Evolutionary conservation across 2,797 vertebrate species (phyloP).

Genomic region (Euthynnus affinis): DNA sequence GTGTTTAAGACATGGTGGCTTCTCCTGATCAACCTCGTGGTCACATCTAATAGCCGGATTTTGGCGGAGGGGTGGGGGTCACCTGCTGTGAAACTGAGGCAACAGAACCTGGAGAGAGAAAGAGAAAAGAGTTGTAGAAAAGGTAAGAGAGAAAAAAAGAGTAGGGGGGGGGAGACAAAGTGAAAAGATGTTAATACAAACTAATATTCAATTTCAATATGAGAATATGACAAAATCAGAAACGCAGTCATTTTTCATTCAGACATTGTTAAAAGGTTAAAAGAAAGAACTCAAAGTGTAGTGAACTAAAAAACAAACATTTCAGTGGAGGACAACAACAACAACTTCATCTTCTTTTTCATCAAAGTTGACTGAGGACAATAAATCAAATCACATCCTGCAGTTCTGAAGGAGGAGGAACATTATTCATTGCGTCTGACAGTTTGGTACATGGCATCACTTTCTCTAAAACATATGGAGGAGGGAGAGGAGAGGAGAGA

Average conservation of each 20-base stretch:
- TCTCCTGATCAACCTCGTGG: conserved; percentile 81
- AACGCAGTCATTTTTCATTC: background rate
- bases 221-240: background rate
- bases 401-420: background rate
- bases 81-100: conserved; percentile 59
- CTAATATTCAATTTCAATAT: conserved; percentile 6
- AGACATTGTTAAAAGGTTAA: background rate
- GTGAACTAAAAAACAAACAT: background rate
- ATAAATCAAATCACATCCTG: background rate
- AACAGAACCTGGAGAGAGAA: conserved; percentile 70
- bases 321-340: background rate
- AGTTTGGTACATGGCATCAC: background rate
- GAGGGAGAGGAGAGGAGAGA: background rate
- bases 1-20: conserved; percentile 85
- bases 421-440: conserved; percentile 22
- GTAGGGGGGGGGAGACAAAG: background rate
- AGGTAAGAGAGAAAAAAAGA: background rate
- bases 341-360: background rate
- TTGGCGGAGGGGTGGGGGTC: conserved; percentile 69
- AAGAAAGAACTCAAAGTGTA: background rate
- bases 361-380: background rate
- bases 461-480: conserved; percentile 14
- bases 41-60: conserved; percentile 80
- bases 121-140: background rate
- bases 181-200: background rate